These are phyloP conservation scores for Ciona savignyi DNA, from an alignment of 23 tunicate species.

Conservation along the genomic window DNA sequence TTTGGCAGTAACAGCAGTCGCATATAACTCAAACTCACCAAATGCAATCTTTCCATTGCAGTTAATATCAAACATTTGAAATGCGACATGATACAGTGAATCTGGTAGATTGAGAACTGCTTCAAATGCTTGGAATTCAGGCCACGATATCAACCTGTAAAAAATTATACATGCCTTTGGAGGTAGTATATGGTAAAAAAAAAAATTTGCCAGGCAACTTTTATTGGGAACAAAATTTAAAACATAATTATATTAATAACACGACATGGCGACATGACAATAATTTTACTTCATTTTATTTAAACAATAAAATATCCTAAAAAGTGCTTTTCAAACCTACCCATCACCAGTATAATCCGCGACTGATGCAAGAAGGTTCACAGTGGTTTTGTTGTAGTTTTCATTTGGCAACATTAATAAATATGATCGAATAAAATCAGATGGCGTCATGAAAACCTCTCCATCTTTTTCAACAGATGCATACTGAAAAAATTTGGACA, in stretches of 20 bases:
- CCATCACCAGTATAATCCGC: slow-evolving; percentile 77
- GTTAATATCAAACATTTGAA: slow-evolving; percentile 78
- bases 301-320: not conserved
- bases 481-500: slow-evolving; percentile 61
- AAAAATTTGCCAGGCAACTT: too few relatives aligned
- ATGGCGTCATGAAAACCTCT: slow-evolving; percentile 57
- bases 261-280: not conserved
- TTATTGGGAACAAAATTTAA: not conserved
- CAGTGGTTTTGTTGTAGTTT: slow-evolving; percentile 52
- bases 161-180: too few relatives aligned
- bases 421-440: slow-evolving; percentile 63
- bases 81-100: slow-evolving; percentile 87
- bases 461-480: slow-evolving; percentile 47
- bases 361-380: slow-evolving; percentile 54
- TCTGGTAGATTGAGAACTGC: slow-evolving; percentile 81
- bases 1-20: too few relatives aligned
- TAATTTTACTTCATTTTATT: not conserved
- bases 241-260: not conserved
- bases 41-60: slow-evolving; percentile 82
- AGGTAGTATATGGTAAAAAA: not conserved
- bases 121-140: slow-evolving; percentile 96
- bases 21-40: too few relatives aligned
- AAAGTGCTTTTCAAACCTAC: slow-evolving; percentile 13
- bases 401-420: slow-evolving; percentile 61
- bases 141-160: slow-evolving; percentile 80